Evolutionary conservation across 2,797 vertebrate genomes (phyloP), one percentile per base, ranked within the genome.

Genomic region (Okamejei kenojei): DNA sequence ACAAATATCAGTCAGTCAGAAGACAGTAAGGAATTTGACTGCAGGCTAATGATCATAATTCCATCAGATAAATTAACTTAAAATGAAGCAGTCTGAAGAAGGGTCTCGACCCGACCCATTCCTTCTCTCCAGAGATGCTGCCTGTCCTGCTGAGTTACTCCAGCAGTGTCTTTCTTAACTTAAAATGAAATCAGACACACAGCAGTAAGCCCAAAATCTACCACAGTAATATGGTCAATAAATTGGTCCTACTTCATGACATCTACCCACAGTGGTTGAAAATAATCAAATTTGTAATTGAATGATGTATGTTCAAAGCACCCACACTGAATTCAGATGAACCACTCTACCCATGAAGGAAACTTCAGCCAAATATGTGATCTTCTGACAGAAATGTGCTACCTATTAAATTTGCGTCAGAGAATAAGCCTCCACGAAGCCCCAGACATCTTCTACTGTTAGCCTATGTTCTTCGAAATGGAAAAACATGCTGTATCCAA

Each of bases 161-260:
- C 45, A 45, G 45, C 45, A 45, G 45, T 45, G 45, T 45, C 45
- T 45, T 45, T 45, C 45, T 45, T 45, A 45, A 88, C 13, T 88
- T 65, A 19, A 65, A 32, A 19, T 65, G 61, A 32, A 88, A 32
- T 35, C 61, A 32, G 6, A 58, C 80, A 58, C 45, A 95, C 96
- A 95, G 94, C 95, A 95, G 96, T 95, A 95, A 95, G 95, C 96
- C 95, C 97, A 95, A 96, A 45, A 97, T 97, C 97, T 96, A 94
- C 94, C 95, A 95, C 96, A 96, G 97, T 97, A 98, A 98, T 97
- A 97, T 97, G 96, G 95, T 95, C 96, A 95, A 95, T 95, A 95
- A 94, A 95, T 96, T 95, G 95, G 96, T 96, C 95, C 95, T 94
- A 95, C 95, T 95, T 96, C 96, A 96, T 95, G 97, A 96, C 96